Base-by-base conservation (phyloP, 1,140 invertebrate genomes). In the Drosophila bocki region DNA sequence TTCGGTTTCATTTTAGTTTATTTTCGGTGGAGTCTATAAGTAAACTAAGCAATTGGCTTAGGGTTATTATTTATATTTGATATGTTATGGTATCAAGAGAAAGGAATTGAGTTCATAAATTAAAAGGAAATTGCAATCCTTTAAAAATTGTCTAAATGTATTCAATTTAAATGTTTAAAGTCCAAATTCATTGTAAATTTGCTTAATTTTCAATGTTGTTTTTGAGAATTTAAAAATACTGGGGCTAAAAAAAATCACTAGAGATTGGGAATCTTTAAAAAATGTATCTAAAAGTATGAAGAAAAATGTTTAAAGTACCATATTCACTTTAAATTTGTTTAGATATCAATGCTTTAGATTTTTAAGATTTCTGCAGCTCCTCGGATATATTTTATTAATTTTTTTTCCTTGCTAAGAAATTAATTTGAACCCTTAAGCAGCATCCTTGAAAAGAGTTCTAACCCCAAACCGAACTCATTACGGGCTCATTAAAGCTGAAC, bases 401-500 rank as follows among this genome's bases (percentile, higher is more conserved):
- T n/a, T 3, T 9, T 11, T 0, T 2, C 5, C 4, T 9, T 0
- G 1, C 8, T 11, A 29, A 32, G 8, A 17, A 53, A 35, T 50
- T 29, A 11, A 53, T 19, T 13, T 19, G 0, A 17, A 19, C 58
- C 35, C n/a, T 22, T 22, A 12, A 17, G 7, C 45, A 32, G 33
- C 13, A n/a, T 37, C 19, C n/a, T 35, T 47, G 2, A 63, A 17
- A 50, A 29, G n/a, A 39, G 33, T 17, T 61, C 12, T 19, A 17
- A 29, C 15, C 54, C 13, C 47, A 17, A 15, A 51, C 35, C 62
- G 9, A 45, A 59, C 71, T 54, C 35, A 77, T 75, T 59, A 75
- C 2, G 48, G 41, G 26, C 62, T 67, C 61, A 78, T 77, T 78
- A 77, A 68, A 57, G 50, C 75, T 51, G 33, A 54, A 68, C 50